Percentiles rank a stretch among this genome's conserved stretches.
Evolutionary conservation across 2,113 vertebrate genomes (phyloP).

Genomic region (Ginglymostoma cirratum): DNA sequence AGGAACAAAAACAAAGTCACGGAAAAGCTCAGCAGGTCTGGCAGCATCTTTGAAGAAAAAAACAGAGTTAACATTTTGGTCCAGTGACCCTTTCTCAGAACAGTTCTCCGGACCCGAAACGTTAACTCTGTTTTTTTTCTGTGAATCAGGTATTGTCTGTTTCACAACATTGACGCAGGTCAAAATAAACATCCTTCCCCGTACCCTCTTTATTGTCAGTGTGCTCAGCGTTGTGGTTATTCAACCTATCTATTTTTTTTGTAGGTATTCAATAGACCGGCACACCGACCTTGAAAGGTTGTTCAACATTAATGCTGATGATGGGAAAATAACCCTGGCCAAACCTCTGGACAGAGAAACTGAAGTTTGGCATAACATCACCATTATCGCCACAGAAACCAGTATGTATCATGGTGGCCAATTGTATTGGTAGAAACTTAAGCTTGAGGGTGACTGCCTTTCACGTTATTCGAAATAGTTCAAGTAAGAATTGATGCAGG

Average conservation of each 20-base stretch:
- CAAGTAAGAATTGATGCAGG: not conserved
- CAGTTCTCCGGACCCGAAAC: too few relatives aligned
- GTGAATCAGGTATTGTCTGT: too few relatives aligned
- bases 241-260: slow-evolving; percentile 46
- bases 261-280: slow-evolving; percentile 94
- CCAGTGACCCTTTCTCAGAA: too few relatives aligned
- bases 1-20: too few relatives aligned
- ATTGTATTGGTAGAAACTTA: not conserved
- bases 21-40: too few relatives aligned
- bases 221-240: not conserved
- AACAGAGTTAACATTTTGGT: too few relatives aligned
- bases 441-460: not conserved
- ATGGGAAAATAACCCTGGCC: slow-evolving; percentile 89
- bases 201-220: not conserved
- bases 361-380: slow-evolving; percentile 95
- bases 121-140: too few relatives aligned
- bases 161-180: not conserved
- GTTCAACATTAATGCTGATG: slow-evolving; percentile 93
- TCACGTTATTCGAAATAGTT: not conserved
- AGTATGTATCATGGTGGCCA: slow-evolving; percentile 66
- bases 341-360: slow-evolving; percentile 88
- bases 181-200: not conserved
- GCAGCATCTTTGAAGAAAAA: too few relatives aligned
- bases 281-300: slow-evolving; percentile 96
- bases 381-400: slow-evolving; percentile 90